phyloP scores from a whole-genome alignment of 2,888 invertebrate genomes.

The Caenorhabditis afra region DNA sequence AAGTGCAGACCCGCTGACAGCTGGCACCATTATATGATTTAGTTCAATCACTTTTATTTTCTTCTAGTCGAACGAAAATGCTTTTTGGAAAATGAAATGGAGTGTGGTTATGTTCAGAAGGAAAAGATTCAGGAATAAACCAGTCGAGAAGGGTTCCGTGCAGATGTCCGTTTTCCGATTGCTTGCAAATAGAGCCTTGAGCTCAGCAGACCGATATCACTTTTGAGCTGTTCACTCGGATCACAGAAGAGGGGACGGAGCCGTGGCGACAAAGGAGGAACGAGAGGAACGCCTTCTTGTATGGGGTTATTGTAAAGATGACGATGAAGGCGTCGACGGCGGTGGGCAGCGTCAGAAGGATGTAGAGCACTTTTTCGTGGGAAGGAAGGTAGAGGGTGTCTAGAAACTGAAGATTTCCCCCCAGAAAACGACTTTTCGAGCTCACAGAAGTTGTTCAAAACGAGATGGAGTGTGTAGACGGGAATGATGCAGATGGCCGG shows the following conservation, averaged over 20 bases:
- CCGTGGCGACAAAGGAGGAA: not conserved
- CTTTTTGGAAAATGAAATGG: no score
- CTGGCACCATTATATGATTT: no score
- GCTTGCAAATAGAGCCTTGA: no score
- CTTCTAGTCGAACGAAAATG: no score
- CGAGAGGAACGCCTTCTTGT: slow-evolving; percentile 13
- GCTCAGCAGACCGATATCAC: not conserved
- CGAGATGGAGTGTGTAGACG: slow-evolving; percentile 25
- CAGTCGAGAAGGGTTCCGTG: no score
- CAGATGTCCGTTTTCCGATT: no score
- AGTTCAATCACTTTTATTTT: no score
- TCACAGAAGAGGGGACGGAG: no score
- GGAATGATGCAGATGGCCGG: slow-evolving; percentile 41
- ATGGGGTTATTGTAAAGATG: slow-evolving; percentile 35
- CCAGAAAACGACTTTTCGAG: not conserved
- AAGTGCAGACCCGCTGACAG: no score
- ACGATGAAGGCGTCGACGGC: slow-evolving; percentile 47
- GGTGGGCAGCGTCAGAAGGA: slow-evolving; percentile 38
- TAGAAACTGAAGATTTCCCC: not conserved
- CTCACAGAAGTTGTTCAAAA: not conserved
- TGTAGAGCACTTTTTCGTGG: slow-evolving; percentile 38
- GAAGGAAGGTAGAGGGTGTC: not conserved
- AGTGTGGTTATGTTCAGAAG: no score
- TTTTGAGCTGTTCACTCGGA: not conserved
- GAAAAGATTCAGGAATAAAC: no score